Base-by-base conservation (phyloP, 1,140 invertebrate species). In the Sminthurides bifidus region DNA sequence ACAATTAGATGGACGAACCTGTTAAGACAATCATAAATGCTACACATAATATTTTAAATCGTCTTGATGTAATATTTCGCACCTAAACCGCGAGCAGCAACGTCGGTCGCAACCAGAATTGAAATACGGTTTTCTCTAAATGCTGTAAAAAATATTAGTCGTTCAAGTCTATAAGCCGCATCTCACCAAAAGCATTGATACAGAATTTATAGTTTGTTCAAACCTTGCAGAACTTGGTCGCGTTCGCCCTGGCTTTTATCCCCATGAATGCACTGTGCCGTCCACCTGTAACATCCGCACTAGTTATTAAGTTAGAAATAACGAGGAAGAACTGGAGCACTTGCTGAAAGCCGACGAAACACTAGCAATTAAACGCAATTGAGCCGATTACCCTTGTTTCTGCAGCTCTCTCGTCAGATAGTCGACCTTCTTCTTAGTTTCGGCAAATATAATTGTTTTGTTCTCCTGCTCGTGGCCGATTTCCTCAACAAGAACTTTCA, bases 181-280 rank as follows among this genome's bases (percentile, higher is more conserved):
- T n/a, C n/a, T n/a, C n/a, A n/a, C n/a, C n/a, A n/a, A n/a, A 48
- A 27, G 26, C 4, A 48, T 27, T 12, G n/a, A n/a, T n/a, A n/a
- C n/a, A n/a, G n/a, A n/a, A n/a, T n/a, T 35, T 10, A 35, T 35
- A 31, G 8, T 6, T 17, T n/a, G 1, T 2, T 72, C 72, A 71
- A 75, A 85, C 85, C 84, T 74, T 83, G 81, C 45, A 97, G 76
- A 54, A 94, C 92, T 83, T 89, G 93, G 77, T 98, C 92, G 66
- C 94, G 77, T 76, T 97, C 92, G 72, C 87, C 85, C 72, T 98
- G 94, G 62, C 89, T 88, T 77, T 98, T 98, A 72, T 98, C 92
- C 60, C 94, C 94, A 76, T 98, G 94, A 70, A 98, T 97, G 69
- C 89, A 87, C 68, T 91, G 83, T 6, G 90, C 92, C 51, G 87